Conservation (phyloP, 1,140 invertebrate species). For the Telenomus remus region DNA sequence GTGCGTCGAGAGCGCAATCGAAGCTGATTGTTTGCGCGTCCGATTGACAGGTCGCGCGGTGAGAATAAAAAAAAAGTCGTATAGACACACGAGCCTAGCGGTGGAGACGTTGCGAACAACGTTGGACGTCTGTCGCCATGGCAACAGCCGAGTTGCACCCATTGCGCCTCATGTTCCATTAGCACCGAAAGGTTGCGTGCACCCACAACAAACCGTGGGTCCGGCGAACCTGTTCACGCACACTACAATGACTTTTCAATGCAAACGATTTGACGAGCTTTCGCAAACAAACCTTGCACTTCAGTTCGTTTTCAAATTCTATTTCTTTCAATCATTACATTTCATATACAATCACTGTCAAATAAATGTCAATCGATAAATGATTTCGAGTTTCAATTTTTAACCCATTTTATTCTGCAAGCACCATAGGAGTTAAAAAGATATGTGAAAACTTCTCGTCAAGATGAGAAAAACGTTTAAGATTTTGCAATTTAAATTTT, state of each 20-base stretch:
- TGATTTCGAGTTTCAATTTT: too few relatives aligned
- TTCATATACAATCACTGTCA: too few relatives aligned
- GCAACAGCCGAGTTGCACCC: conserved; percentile 74
- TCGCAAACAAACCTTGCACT: too few relatives aligned
- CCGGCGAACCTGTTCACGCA: conserved; percentile 44
- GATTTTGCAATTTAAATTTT: too few relatives aligned
- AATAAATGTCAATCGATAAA: too few relatives aligned
- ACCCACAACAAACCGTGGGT: conserved; percentile 35
- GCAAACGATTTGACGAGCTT: too few relatives aligned
- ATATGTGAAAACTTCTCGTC: too few relatives aligned
- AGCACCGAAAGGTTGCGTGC: conserved; percentile 52
- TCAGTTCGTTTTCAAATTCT: too few relatives aligned
- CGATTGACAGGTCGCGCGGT: conserved; percentile 50
- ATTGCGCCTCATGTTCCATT: conserved; percentile 59
- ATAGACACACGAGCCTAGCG: conserved; percentile 70
- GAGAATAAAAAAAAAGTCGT: conserved; percentile 51
- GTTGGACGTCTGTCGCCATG: conserved; percentile 75
- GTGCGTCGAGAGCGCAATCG: conserved; percentile 5
- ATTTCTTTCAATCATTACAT: too few relatives aligned
- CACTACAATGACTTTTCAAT: not conserved
- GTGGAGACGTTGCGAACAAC: conserved; percentile 71
- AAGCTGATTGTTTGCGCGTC: conserved; percentile 13
- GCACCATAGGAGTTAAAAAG: too few relatives aligned
- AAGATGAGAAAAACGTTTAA: too few relatives aligned
- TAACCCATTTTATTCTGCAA: too few relatives aligned